A percentile compares a stretch with the other conserved stretches of the same genome.
Evolutionary conservation across 2,113 vertebrate species (phyloP).

Genomic region (Ciconia boyciana): DNA sequence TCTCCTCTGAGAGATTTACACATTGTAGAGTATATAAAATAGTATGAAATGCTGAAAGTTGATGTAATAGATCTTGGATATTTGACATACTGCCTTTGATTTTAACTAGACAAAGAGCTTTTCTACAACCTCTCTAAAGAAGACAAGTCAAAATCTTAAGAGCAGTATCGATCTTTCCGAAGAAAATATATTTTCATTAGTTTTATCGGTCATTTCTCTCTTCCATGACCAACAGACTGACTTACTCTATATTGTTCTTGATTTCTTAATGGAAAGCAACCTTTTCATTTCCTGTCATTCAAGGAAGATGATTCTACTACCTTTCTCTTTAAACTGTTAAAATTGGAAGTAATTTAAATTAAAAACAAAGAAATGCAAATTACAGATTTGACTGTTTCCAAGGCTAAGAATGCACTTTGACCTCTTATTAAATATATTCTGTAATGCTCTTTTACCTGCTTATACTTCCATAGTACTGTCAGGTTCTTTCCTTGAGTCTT

Average conservation of each 20-base stretch:
- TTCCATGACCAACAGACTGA: background rate
- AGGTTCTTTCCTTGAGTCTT: background rate
- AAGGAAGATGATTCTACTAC: background rate
- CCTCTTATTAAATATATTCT: background rate
- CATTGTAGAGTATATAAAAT: background rate
- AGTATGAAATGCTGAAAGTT: background rate
- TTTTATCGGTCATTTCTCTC: background rate
- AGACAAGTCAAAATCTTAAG: background rate
- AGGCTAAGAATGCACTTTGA: background rate
- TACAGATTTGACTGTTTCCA: background rate
- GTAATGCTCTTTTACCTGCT: background rate
- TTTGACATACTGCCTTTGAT: background rate
- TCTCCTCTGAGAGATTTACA: background rate
- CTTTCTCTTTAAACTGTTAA: background rate
- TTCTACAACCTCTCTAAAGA: background rate
- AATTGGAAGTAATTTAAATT: background rate
- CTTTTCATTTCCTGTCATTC: background rate
- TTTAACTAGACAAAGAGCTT: background rate
- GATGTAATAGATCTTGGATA: background rate
- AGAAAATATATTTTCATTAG: background rate
- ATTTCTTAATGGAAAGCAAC: background rate
- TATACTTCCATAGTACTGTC: background rate
- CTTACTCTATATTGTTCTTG: background rate
- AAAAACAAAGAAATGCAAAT: background rate
- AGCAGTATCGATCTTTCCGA: background rate